These are phyloP conservation scores for Podarcis raffonei DNA, from an alignment of 2,113 vertebrate genomes.

Conservation along the genomic window DNA sequence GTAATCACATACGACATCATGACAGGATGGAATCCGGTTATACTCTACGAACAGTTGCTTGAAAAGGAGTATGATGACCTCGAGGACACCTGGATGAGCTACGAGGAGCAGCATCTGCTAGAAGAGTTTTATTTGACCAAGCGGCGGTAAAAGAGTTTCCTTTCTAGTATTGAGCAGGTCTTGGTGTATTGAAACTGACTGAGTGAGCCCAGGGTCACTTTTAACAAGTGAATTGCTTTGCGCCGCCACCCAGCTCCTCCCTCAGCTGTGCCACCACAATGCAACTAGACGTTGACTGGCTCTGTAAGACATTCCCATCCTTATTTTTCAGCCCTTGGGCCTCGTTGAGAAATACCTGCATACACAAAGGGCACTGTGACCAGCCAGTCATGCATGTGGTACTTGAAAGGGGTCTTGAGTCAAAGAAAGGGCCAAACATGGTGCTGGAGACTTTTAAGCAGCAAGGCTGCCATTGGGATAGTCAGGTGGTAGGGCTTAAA, in stretches of 20 bases:
- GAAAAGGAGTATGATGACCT: constrained; percentile 87
- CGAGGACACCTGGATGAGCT: constrained; percentile 84
- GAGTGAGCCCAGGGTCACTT: not conserved
- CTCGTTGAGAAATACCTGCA: not conserved
- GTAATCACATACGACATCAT: constrained; percentile 99
- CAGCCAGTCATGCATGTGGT: not conserved
- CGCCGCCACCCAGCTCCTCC: not conserved
- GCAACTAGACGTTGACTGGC: not conserved
- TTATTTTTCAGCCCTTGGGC: not conserved
- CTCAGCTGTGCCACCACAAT: not conserved
- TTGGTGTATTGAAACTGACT: not conserved
- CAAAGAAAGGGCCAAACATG: not conserved
- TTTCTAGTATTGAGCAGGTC: not conserved
- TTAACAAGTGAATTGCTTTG: not conserved
- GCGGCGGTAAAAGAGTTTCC: constrained; percentile 77
- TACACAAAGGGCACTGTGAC: not conserved
- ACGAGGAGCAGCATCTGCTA: constrained; percentile 86
- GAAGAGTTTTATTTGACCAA: constrained; percentile 88
- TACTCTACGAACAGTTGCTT: constrained; percentile 88
- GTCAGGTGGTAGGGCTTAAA: not conserved
- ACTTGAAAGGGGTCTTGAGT: not conserved
- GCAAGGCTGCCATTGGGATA: not conserved
- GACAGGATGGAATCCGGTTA: constrained; percentile 96
- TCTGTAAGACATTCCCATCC: not conserved
- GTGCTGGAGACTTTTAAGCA: not conserved